Evolutionary conservation across 2,888 invertebrate genomes (phyloP).

Genomic region (Phyto melanocephala): DNA sequence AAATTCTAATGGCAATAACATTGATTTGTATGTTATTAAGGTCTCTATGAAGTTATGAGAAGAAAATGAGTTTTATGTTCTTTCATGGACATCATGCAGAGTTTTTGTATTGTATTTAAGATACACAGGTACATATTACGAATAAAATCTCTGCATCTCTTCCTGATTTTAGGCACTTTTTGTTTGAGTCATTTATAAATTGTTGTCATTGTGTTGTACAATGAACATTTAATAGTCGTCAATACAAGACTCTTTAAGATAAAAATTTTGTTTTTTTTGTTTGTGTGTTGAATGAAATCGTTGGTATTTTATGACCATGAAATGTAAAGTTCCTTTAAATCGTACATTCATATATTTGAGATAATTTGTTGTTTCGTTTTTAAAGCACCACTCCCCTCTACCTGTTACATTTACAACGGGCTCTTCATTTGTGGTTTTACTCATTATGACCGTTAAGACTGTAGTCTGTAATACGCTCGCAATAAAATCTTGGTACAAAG

Average conservation of each 20-base stretch:
- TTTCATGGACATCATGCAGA: constrained; percentile 57
- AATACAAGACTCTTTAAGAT: constrained; percentile 61
- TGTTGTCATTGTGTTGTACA: constrained; percentile 43
- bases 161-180: not conserved
- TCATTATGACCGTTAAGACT: constrained; percentile 35
- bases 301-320: constrained; percentile 52
- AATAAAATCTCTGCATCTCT: not conserved
- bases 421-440: constrained; percentile 45
- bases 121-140: constrained; percentile 25
- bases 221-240: constrained; percentile 60
- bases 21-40: constrained; percentile 50
- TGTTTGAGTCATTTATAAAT: constrained; percentile 23
- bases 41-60: not conserved
- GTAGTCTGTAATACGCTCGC: not conserved
- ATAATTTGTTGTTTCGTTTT: constrained; percentile 14
- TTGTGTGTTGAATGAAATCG: constrained; percentile 54
- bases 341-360: not conserved
- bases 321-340: constrained; percentile 27
- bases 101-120: constrained; percentile 33
- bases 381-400: constrained; percentile 17
- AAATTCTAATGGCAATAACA: constrained; percentile 39
- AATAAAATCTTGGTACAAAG: not conserved
- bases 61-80: constrained; percentile 21
- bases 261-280: constrained; percentile 35
- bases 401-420: constrained; percentile 9